Conservation (phyloP, 1,140 invertebrate genomes). For the Heliconius melpomene region DNA sequence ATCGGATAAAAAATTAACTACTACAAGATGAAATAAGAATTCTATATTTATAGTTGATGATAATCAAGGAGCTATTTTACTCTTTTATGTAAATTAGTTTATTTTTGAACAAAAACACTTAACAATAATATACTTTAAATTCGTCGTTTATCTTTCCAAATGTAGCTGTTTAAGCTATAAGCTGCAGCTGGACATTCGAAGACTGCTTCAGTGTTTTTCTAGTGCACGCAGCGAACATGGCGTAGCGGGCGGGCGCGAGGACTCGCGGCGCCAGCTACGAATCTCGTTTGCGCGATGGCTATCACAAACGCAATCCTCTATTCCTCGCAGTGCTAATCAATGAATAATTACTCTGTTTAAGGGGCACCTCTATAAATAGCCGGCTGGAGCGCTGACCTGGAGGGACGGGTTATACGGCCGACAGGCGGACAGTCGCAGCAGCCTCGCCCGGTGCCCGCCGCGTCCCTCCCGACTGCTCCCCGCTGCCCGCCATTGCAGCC, state of each 20-base stretch:
- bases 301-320: conserved; percentile 80
- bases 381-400: conserved; percentile 79
- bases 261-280: conserved; percentile 69
- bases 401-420: conserved; percentile 79
- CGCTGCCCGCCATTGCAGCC: conserved; percentile 23
- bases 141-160: too few species aligned
- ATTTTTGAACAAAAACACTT: too few species aligned
- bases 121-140: too few species aligned
- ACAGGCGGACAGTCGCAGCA: conserved; percentile 71
- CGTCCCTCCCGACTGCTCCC: conserved; percentile 44
- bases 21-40: too few species aligned
- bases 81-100: too few species aligned
- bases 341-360: conserved; percentile 82
- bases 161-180: not conserved
- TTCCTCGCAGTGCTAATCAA: conserved; percentile 81
- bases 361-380: conserved; percentile 80
- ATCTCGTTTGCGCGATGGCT: conserved; percentile 78
- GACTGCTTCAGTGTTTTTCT: not conserved
- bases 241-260: conserved; percentile 49
- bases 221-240: conserved; percentile 47
- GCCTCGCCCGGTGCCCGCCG: conserved; percentile 51
- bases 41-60: too few species aligned
- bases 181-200: not conserved
- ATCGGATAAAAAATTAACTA: too few species aligned
- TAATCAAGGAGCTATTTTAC: too few species aligned